Percentiles rank a stretch among this genome's conserved stretches.
Evolutionary conservation across 2,113 vertebrate species (phyloP).

Genomic region (Corythoichthys haematopterus): DNA sequence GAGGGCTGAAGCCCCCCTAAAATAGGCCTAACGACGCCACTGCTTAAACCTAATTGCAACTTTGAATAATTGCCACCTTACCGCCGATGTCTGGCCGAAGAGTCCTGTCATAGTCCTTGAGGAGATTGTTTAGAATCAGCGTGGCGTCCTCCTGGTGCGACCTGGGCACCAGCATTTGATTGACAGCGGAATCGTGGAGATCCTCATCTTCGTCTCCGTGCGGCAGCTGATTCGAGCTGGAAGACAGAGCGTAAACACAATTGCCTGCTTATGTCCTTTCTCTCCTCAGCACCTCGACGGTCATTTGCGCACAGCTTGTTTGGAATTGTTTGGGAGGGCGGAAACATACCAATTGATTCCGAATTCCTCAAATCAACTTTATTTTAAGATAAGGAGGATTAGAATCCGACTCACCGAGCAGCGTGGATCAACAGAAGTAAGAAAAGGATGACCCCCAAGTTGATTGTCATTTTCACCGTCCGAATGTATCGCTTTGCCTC

Average conservation of each 20-base stretch:
- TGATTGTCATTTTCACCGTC: constrained; percentile 61
- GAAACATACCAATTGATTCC: background rate
- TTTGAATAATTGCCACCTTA: constrained; percentile 16
- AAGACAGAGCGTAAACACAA: background rate
- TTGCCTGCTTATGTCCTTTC: background rate
- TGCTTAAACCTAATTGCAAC: background rate
- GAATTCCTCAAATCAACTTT: constrained; percentile 1
- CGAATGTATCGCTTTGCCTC: constrained; percentile 7
- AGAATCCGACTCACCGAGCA: constrained; percentile 54
- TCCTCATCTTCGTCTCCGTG: constrained; percentile 63
- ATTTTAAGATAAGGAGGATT: background rate
- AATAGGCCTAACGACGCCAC: no score
- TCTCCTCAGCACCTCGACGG: background rate
- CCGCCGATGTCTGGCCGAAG: constrained; percentile 67
- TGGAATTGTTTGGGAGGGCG: background rate
- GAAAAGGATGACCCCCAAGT: constrained; percentile 44
- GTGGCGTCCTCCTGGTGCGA: constrained; percentile 67
- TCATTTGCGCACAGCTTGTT: background rate
- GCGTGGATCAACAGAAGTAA: constrained; percentile 43
- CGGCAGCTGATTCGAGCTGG: constrained; percentile 53
- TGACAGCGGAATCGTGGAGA: constrained; percentile 53
- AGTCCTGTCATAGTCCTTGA: constrained; percentile 67
- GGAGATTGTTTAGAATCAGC: constrained; percentile 60
- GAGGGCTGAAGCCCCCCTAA: no score
- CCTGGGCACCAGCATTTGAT: constrained; percentile 61